phyloP scores from a whole-genome alignment of 2,888 invertebrate species.

The Drosophila mimetica region DNA sequence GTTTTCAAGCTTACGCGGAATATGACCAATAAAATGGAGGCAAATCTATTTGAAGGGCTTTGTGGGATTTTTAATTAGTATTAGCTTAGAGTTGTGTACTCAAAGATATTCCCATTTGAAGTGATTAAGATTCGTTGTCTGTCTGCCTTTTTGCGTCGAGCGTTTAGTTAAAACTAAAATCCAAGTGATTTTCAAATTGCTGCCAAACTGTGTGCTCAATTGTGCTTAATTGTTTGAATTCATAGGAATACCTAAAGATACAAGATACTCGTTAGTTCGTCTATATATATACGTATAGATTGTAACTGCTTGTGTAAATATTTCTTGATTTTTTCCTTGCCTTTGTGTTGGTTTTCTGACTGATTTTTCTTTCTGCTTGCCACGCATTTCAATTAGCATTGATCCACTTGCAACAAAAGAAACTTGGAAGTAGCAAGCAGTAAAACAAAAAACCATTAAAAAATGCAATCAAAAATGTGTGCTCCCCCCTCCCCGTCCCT shows the following conservation, averaged over 20 bases:
- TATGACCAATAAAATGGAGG: neutral
- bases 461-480: conserved; percentile 26
- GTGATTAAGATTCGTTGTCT: conserved; percentile 1
- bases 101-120: neutral
- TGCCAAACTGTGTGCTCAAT: conserved; percentile 6
- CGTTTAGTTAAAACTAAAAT: neutral
- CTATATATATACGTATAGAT: conserved; percentile 3
- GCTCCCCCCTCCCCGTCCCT: too few relatives aligned
- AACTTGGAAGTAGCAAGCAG: conserved; percentile 9
- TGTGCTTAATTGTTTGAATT: neutral
- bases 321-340: conserved; percentile 2
- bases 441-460: conserved; percentile 16
- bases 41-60: neutral
- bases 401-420: conserved; percentile 25
- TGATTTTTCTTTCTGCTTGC: conserved; percentile 26
- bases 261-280: conserved; percentile 5
- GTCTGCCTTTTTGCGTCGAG: neutral
- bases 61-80: neutral
- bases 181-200: neutral
- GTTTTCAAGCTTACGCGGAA: conserved; percentile 6
- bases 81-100: neutral
- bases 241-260: neutral
- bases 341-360: neutral
- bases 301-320: conserved; percentile 18
- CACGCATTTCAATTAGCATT: conserved; percentile 45